phyloP scores from a whole-genome alignment of 2,888 invertebrate species.

The Acheta domesticus region DNA sequence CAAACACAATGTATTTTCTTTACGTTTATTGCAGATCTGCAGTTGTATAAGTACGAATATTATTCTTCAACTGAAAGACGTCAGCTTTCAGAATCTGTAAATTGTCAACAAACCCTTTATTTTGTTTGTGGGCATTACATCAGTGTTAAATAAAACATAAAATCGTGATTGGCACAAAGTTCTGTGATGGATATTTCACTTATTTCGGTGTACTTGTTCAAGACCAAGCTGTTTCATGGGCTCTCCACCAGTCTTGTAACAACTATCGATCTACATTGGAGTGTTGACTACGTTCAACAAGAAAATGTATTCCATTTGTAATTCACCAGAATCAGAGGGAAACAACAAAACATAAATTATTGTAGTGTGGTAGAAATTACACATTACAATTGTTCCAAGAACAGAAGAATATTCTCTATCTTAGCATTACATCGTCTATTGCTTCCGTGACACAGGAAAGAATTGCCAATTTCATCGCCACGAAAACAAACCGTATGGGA shows the following conservation, averaged over 20 bases:
- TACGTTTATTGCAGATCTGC: too few species aligned
- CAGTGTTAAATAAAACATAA: conserved; percentile 3
- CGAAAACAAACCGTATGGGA: background rate
- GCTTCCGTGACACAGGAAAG: conserved; percentile 23
- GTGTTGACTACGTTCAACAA: conserved; percentile 22
- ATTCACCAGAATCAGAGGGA: background rate
- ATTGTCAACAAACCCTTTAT: too few species aligned
- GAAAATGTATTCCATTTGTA: conserved; percentile 24
- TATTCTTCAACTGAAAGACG: too few species aligned
- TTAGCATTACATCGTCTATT: conserved; percentile 25
- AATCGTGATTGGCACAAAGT: conserved; percentile 23
- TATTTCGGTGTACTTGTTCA: conserved; percentile 12
- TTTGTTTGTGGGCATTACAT: too few species aligned
- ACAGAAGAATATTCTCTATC: conserved; percentile 12
- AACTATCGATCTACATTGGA: background rate
- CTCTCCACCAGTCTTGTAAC: background rate
- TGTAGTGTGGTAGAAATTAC: background rate
- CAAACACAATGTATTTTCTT: too few species aligned
- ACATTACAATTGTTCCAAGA: conserved; percentile 23
- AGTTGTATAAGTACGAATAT: too few species aligned
- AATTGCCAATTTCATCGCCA: conserved; percentile 21
- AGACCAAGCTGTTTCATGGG: background rate
- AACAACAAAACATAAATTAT: background rate
- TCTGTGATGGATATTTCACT: background rate
- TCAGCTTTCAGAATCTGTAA: too few species aligned